Base-by-base conservation (phyloP, 2,113 vertebrate genomes). In the Nannobrachium achirus region DNA sequence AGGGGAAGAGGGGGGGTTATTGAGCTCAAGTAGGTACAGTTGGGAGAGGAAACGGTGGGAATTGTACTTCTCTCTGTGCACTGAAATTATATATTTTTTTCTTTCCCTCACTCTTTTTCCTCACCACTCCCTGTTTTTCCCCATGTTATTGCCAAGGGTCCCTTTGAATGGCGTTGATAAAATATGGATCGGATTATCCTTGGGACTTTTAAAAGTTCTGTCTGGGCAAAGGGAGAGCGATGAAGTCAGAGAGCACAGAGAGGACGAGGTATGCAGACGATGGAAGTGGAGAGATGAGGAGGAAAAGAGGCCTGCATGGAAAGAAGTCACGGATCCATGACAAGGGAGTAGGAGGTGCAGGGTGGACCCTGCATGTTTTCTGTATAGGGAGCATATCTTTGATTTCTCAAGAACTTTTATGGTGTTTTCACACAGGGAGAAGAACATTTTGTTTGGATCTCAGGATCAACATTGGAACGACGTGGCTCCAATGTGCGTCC, bases 1-100 rank as follows among this genome's bases (percentile, higher is more conserved):
- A 74, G 65, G 69, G 73, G 62, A 45, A 74, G 65, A 67, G 73
- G 62, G 41, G 13, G n/a, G 80, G 75, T 78, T 64, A 67, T 56
- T 77, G 78, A 89, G 65, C 61, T 76, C 75, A 87, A 86, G 57
- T 67, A 76, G 69, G 64, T 74, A 3, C 86, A 87, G 80, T 80
- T 89, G 85, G 55, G 67, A 76, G 68, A 8, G 49, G 41, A 61
- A 62, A 67, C 56, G 65, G 14, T 72, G 42, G 15, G 70, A 78
- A 67, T 25, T 49, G 59, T 75, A 45, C 46, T 68, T 14, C 64
- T 76, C 62, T 50, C 64, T 56, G 76, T 75, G 55, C 46, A 40
- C 71, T 76, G 46, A 88, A 87, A 56, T 81, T n/a, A 51, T 68
- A 78, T 88, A 81, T 79, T 81, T 72, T 58, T 45, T 48, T 57